Base-by-base conservation (phyloP, 2,888 invertebrate genomes). In the Cataglyphis cursor region DNA sequence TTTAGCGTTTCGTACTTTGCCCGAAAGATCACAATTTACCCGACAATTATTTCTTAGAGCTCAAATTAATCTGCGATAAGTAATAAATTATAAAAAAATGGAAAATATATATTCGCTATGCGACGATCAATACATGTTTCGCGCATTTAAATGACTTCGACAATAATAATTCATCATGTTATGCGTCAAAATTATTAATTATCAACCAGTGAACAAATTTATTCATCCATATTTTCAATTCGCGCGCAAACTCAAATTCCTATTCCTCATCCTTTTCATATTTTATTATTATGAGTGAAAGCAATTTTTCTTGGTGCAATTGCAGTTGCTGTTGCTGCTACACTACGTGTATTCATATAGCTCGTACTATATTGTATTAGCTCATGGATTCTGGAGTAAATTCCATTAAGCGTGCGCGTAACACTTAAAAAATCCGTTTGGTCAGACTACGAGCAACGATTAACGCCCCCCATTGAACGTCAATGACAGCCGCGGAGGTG, bases 391-490 rank as follows among this genome's bases (percentile, higher is more conserved):
- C 62, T 44, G 57, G n/a, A 5, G 59, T 9, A 51, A 66, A 74
- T 72, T 61, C 76, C 82, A 82, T 88, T 81, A 87, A 81, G 76
- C 66, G 57, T 72, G 81, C 76, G 76, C 80, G 73, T 38, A 48
- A 54, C 70, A 41, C 41, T 72, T 75, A 78, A 83, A 85, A 90
- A 90, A 86, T 88, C 81, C 85, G 84, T 90, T 87, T 83, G 72
- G 85, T n/a, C 61, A 48, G 80, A 76, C 83, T 81, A 84, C 78
- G 81, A 86, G 83, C 68, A 78, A 83, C 87, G 90, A 88, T 91
- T 87, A 86, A 87, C 83, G 88, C 41, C 84, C 21, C 87, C 82
- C 82, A 88, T 85, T 87, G 85, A 89, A 84, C 85, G 86, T 76
- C 64, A 51, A 51, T 68, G 28, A 28, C 18, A 61, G 64, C 9